Evolutionary conservation across 2,113 vertebrate genomes (phyloP).

Genomic region (Plecotus auritus): DNA sequence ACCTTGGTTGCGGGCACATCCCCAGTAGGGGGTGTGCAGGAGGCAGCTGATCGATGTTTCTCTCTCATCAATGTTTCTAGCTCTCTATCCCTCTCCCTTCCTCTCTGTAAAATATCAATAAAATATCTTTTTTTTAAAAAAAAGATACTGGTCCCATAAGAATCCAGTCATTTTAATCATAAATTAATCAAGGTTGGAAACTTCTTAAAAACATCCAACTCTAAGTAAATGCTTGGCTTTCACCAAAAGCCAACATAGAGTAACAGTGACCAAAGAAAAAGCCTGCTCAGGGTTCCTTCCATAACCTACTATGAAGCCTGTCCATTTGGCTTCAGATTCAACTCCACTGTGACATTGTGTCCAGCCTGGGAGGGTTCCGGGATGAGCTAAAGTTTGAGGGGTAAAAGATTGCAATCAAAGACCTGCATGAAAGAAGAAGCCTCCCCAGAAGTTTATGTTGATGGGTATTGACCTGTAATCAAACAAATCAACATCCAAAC

Average conservation of each 20-base stretch:
- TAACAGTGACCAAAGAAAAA: background rate
- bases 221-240: background rate
- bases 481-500: background rate
- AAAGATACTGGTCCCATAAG: background rate
- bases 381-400: background rate
- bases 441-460: background rate
- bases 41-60: no score
- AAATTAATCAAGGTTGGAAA: slow-evolving; percentile 5
- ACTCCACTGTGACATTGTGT: background rate
- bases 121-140: no score
- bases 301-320: background rate
- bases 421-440: background rate
- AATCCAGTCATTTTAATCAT: background rate
- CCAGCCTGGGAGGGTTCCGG: background rate
- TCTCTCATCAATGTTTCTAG: no score
- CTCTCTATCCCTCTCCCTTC: no score
- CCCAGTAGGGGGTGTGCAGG: no score
- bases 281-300: background rate
- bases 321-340: background rate
- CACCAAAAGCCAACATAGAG: background rate
- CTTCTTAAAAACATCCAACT: background rate
- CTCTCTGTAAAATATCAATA: no score
- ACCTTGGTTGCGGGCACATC: no score
- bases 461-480: background rate
- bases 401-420: background rate